Base-by-base conservation (phyloP, 2,797 vertebrate species). In the Apogon hyalosoma region DNA sequence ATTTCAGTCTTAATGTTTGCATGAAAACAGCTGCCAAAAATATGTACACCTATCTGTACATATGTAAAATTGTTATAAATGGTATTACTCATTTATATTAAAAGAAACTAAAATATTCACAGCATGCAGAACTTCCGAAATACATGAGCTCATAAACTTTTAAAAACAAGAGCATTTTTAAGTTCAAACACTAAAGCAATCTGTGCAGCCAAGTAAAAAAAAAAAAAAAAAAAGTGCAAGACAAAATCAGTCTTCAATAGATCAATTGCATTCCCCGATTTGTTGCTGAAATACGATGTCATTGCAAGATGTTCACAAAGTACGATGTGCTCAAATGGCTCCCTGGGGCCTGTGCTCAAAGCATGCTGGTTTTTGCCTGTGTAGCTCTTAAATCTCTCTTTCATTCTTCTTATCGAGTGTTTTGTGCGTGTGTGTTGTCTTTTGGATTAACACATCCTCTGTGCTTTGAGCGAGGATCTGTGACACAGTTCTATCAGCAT, bases 261-360 rank as follows among this genome's bases (percentile, higher is more conserved):
- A 84, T 89, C 79, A 81, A 75, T 85, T 70, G 80, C 48, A 33
- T 71, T 19, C 28, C 28, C 67, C 43, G 69, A 76, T 54, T 69
- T 79, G 59, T 60, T 63, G 70, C 57, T 68, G 52, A 73, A 84
- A 73, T 60, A 48, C 13, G 12, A 42, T 40, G 24, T 48, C 10
- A 43, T 68, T 13, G 69, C 42, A 50, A 51, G 70, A 84, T 64
- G 69, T 80, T 77, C 79, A 80, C 63, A 75, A 24, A 72, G 62
- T n/a, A 4, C 3, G 40, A 73, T 43, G 66, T 42, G 67, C 77
- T 79, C 62, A 68, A 70, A 77, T 9, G 65, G 74, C 69, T 82
- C 80, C 83, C 79, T 31, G 70, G 76, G 75, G 83, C 50, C 57
- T 62, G 16, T 0, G 63, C 72, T 83, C 80, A 86, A 77, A 80